Percentiles rank a stretch among this genome's conserved stretches.
These are phyloP conservation scores for Bombus pyrosoma DNA, from an alignment of 1,140 invertebrate genomes.

Conservation along the genomic window DNA sequence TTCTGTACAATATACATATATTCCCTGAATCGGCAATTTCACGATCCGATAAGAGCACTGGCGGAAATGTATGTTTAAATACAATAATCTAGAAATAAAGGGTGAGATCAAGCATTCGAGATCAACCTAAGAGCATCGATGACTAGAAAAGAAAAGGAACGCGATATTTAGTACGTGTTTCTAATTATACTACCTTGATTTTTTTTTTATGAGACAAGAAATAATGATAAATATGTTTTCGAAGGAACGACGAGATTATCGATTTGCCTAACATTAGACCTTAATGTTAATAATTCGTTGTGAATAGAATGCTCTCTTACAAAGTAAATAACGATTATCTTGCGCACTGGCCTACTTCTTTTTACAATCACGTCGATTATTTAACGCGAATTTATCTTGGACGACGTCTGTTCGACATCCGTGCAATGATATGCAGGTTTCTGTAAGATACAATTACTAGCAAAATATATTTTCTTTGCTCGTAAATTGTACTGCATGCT, in stretches of 20 bases:
- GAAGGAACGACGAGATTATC: background rate
- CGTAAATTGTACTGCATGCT: background rate
- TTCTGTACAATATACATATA: conserved; percentile 78
- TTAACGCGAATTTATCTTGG: background rate
- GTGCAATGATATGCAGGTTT: background rate
- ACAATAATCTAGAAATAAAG: conserved; percentile 57
- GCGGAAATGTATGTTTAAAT: conserved; percentile 51
- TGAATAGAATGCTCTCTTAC: conserved; percentile 76
- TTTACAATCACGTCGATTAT: conserved; percentile 42
- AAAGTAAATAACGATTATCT: conserved; percentile 79
- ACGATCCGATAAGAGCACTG: conserved; percentile 79
- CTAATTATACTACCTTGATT: background rate
- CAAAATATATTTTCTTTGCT: background rate
- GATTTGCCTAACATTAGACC: conserved; percentile 1
- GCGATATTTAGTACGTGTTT: conserved; percentile 47
- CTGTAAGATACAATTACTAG: background rate
- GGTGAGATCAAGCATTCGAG: conserved; percentile 74
- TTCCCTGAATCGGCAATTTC: conserved; percentile 73
- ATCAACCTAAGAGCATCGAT: conserved; percentile 70
- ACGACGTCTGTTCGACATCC: background rate
- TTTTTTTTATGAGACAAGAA: background rate
- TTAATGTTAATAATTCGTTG: conserved; percentile 50
- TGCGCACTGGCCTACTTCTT: conserved; percentile 28
- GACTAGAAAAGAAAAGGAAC: conserved; percentile 80
- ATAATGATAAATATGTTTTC: background rate